Evolutionary conservation across 2,888 invertebrate species (phyloP).

Genomic region (Frankliniella fusca): DNA sequence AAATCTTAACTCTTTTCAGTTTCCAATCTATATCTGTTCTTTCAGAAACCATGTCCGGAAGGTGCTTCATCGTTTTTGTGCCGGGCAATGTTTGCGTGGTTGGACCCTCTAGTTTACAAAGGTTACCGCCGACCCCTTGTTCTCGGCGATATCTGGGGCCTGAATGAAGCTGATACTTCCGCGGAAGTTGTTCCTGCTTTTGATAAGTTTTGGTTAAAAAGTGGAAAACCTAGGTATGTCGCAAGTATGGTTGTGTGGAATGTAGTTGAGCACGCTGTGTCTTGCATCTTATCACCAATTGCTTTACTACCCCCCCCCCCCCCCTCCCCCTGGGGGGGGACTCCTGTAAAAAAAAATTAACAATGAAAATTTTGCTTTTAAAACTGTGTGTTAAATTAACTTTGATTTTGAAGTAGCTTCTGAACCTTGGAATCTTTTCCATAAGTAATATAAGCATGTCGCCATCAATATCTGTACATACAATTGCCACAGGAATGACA

Average conservation of each 20-base stretch:
- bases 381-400: background rate
- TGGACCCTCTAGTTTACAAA: slow-evolving; percentile 50
- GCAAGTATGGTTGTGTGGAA: background rate
- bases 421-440: background rate
- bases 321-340: too few species aligned
- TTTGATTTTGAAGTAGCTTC: background rate
- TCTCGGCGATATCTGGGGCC: slow-evolving; percentile 52
- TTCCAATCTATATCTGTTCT: background rate
- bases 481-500: slow-evolving; percentile 9
- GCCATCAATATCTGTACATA: slow-evolving; percentile 13
- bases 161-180: slow-evolving; percentile 44
- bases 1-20: background rate
- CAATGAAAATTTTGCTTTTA: background rate
- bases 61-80: slow-evolving; percentile 37
- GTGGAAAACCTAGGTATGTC: slow-evolving; percentile 27
- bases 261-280: background rate
- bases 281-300: background rate
- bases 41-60: slow-evolving; percentile 38
- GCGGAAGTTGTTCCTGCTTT: slow-evolving; percentile 36
- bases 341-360: too few species aligned
- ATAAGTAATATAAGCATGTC: background rate
- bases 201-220: slow-evolving; percentile 36
- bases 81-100: slow-evolving; percentile 51
- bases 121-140: slow-evolving; percentile 53
- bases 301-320: too few species aligned